Percentiles rank a stretch among this genome's conserved stretches.
Conservation (phyloP, 2,797 vertebrate species). For the Pseudopleuronectes americanus region DNA sequence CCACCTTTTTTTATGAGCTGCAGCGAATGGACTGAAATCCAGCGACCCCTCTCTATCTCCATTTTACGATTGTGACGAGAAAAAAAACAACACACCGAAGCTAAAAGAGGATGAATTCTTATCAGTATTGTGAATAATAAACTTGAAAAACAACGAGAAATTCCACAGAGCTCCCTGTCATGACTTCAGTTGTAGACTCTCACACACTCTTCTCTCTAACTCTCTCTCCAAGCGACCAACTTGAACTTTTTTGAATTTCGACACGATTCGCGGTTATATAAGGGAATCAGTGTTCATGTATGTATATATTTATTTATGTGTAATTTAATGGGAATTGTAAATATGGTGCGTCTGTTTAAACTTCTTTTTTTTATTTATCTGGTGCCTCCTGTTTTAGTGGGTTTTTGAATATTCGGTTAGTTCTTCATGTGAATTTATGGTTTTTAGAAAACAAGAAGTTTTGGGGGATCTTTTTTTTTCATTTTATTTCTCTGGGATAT, state of each 20-base stretch:
- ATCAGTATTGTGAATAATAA: conserved; percentile 99
- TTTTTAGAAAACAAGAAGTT: conserved; percentile 95
- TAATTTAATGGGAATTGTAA: conserved; percentile 99
- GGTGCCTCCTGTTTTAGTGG: conserved; percentile 99
- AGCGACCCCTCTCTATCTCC: conserved; percentile 87
- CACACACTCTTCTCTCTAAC: conserved; percentile 78
- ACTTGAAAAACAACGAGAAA: conserved; percentile 91
- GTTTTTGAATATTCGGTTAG: conserved; percentile 97
- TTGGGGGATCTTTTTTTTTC: conserved; percentile 78
- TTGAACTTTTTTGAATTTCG: conserved; percentile 93
- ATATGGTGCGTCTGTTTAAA: conserved; percentile 99
- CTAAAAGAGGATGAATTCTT: conserved; percentile 93
- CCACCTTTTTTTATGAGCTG: conserved; percentile 85
- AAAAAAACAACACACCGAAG: conserved; percentile 63
- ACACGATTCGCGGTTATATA: conserved; percentile 97
- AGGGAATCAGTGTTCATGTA: conserved; percentile 99
- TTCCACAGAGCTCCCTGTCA: conserved; percentile 92
- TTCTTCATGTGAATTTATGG: conserved; percentile 98
- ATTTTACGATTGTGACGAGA: conserved; percentile 90
- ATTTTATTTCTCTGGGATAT: conserved; percentile 88
- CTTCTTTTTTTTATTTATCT: conserved; percentile 97
- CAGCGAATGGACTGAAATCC: conserved; percentile 91
- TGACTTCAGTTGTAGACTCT: conserved; percentile 93
- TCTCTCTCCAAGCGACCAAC: conserved; percentile 89
- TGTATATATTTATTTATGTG: conserved; percentile 99